Base-by-base conservation (phyloP, 1,140 invertebrate species). In the Bombus affinis region DNA sequence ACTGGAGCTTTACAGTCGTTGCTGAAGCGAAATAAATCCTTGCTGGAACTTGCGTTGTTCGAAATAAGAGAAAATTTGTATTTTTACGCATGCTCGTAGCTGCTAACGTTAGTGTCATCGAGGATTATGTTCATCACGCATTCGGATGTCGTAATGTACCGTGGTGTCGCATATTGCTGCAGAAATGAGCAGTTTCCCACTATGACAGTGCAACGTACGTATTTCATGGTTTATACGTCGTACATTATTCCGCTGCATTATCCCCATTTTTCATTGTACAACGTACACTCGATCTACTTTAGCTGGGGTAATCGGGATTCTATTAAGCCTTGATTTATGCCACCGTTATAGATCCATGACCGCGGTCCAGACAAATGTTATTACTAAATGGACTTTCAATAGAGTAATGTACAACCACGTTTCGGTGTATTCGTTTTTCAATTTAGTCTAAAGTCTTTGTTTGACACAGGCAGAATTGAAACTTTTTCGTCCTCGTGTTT, bases 281-380 rank as follows among this genome's bases (percentile, higher is more conserved):
- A 0, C 25, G n/a, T 35, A 35, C 25, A 53, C 47, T 75, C 73
- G 32, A 75, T 79, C 39, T 44, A 66, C 42, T 66, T 79, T 66
- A 28, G 39, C n/a, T 18, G 18, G 62, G 1, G 57, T 79, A 79
- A 79, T 79, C 77, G 77, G 57, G 62, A 79, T 79, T 44, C 77
- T 44, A 79, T 79, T 79, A 66, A 66, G 39, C n/a, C 39, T 68
- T 79, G 59, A 79, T 79, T 79, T 66, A 79, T 66, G 62, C 10
- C n/a, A 18, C 28, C 25, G 22, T 13, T 75, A 53, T 37, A 37
- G 47, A 75, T 35, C 73, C 3, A 35, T n/a, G 15, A 32, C 32
- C 62, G 12, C 12, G n/a, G n/a, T 9, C 9, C 39, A 22, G 59
- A 44, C n/a, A 79, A 42, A 79, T 66, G 62, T 78, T 65, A 39